Evolutionary conservation across 2,888 invertebrate genomes (phyloP).

Genomic region (Hirtodrosophila confusa): DNA sequence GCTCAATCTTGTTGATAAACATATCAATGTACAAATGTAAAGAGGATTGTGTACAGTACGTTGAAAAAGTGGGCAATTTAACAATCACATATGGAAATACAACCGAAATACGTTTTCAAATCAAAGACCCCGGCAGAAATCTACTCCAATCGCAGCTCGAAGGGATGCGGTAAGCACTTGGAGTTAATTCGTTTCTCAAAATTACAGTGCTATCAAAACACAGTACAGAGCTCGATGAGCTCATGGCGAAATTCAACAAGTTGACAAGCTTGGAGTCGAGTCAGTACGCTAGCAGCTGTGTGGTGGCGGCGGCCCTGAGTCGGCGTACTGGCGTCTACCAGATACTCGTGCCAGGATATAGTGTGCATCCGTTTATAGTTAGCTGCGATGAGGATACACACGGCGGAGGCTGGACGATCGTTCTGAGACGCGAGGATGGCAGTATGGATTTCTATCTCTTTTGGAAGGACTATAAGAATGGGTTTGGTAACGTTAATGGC

Average conservation of each 20-base stretch:
- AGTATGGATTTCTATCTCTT: constrained; percentile 87
- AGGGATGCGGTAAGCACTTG: constrained; percentile 16
- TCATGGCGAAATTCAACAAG: constrained; percentile 1
- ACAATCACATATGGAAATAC: constrained; percentile 23
- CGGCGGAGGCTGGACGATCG: constrained; percentile 89
- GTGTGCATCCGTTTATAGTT: constrained; percentile 87
- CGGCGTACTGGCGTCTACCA: constrained; percentile 85
- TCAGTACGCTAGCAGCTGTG: constrained; percentile 56
- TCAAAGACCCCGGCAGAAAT: constrained; percentile 9
- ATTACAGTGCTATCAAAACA: neutral
- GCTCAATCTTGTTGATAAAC: neutral
- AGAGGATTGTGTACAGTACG: neutral
- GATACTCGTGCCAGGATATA: constrained; percentile 85
- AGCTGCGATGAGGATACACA: constrained; percentile 83
- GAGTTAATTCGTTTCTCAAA: neutral
- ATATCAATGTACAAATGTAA: neutral
- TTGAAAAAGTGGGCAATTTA: constrained; percentile 12
- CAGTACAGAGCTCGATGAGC: constrained; percentile 4
- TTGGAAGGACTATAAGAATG: constrained; percentile 87
- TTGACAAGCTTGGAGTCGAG: neutral
- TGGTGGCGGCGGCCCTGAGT: constrained; percentile 46
- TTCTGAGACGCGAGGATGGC: constrained; percentile 88
- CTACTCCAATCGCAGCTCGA: constrained; percentile 14
- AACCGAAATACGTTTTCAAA: constrained; percentile 24
- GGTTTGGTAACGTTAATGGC: constrained; percentile 88